phyloP scores from a whole-genome alignment of 1,140 invertebrate genomes.

The Choristoneura fumiferana region DNA sequence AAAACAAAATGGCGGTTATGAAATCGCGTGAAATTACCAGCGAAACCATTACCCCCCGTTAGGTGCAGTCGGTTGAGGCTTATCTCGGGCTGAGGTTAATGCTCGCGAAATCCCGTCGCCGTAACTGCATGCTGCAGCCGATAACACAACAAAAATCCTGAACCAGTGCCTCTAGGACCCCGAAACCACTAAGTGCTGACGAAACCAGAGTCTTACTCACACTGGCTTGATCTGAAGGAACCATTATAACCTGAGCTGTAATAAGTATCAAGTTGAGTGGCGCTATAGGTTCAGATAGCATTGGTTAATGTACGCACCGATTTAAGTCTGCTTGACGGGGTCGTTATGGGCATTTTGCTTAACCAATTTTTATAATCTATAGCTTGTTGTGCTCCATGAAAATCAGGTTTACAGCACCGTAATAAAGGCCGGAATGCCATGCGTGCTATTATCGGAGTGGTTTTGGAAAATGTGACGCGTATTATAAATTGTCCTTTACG shows the following conservation, averaged over 20 bases:
- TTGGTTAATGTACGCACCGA: not conserved
- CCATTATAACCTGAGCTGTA: not conserved
- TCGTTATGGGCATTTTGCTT: slow-evolving; percentile 15
- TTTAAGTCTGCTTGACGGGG: slow-evolving; percentile 5
- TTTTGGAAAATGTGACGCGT: not conserved
- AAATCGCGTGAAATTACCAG: too few relatives aligned
- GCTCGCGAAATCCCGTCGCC: not conserved
- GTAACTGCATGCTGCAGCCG: slow-evolving; percentile 1
- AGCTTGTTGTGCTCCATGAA: not conserved
- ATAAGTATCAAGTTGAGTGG: not conserved
- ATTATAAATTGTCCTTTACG: slow-evolving; percentile 4
- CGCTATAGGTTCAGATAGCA: not conserved
- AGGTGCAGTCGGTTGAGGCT: not conserved
- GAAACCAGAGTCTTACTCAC: not conserved
- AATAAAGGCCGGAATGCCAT: not conserved
- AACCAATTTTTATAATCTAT: slow-evolving; percentile 17
- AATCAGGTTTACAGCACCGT: not conserved
- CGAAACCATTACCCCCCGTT: too few relatives aligned
- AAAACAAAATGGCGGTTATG: too few relatives aligned
- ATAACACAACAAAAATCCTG: slow-evolving; percentile 3
- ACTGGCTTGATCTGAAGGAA: not conserved
- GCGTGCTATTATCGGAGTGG: not conserved
- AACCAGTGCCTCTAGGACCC: not conserved
- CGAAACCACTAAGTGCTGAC: too few relatives aligned
- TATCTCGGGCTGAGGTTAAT: slow-evolving; percentile 9